These are phyloP conservation scores for Polyergus mexicanus DNA, from an alignment of 1,140 invertebrate genomes.

Conservation along the genomic window DNA sequence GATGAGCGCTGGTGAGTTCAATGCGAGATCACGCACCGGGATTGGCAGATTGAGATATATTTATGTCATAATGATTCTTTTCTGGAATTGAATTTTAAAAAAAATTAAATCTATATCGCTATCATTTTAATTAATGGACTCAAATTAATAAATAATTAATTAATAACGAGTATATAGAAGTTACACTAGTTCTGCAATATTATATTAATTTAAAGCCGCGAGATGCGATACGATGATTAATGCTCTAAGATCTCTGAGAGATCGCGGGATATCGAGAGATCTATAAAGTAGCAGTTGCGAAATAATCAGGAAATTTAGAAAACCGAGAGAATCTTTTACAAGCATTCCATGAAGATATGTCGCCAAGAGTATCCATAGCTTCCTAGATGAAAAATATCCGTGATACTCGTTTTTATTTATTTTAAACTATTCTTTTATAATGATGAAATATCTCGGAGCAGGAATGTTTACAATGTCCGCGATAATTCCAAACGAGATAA, in stretches of 20 bases:
- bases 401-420: no score
- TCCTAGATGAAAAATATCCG: conserved; percentile 14
- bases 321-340: neutral
- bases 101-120: neutral
- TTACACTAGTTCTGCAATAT: neutral
- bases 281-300: neutral
- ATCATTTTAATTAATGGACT: neutral
- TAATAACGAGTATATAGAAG: neutral
- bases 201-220: neutral
- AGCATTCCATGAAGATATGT: conserved; percentile 3
- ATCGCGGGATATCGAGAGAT: neutral
- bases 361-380: neutral
- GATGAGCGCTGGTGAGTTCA: conserved; percentile 74
- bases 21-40: neutral
- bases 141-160: neutral
- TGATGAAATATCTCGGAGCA: neutral
- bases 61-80: neutral
- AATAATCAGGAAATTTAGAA: neutral
- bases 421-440: conserved; percentile 10
- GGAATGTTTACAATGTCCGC: neutral
- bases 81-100: no score
- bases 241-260: neutral
- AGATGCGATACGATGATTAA: neutral
- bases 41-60: neutral
- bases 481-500: conserved; percentile 4